Evolutionary conservation across 64 coral and sea anemone species (phyloP).

Genomic region (Montipora capricornis): DNA sequence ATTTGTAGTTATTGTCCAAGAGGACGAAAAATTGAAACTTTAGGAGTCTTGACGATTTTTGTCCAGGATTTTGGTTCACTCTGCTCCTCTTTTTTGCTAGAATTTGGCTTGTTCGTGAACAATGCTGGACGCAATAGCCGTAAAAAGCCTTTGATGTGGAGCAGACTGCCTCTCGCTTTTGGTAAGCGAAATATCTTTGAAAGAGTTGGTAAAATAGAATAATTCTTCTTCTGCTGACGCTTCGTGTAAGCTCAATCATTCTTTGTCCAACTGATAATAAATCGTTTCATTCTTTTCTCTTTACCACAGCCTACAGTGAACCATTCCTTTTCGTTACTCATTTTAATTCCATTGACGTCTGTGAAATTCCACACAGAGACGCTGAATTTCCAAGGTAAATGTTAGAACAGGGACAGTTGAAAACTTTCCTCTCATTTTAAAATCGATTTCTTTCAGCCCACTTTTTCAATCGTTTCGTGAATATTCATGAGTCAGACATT

Average conservation of each 20-base stretch:
- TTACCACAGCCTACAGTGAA: conserved; percentile 77
- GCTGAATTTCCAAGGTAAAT: conserved; percentile 39
- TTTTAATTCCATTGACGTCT: conserved; percentile 98
- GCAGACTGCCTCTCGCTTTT: conserved; percentile 91
- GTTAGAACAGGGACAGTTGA: not conserved
- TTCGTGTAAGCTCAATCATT: not conserved
- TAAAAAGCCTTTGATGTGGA: conserved; percentile 96
- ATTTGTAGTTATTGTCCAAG: no score
- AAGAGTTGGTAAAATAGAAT: not conserved
- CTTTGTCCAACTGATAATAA: not conserved
- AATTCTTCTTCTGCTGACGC: no score
- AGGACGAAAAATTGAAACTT: no score
- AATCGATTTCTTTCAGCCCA: not conserved
- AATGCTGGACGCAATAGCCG: conserved; percentile 80
- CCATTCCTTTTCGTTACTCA: conserved; percentile 97
- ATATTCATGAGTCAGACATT: not conserved
- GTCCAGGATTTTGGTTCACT: no score
- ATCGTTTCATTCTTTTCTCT: conserved; percentile 22
- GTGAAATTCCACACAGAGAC: conserved; percentile 76
- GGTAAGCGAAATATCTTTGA: conserved; percentile 63
- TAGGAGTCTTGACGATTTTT: no score
- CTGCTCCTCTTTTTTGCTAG: conserved; percentile 36
- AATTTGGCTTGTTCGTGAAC: conserved; percentile 97
- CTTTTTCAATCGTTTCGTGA: not conserved
- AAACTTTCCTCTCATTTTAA: not conserved